Base-by-base conservation (phyloP, 1,140 invertebrate species). In the Ceratitis capitata region DNA sequence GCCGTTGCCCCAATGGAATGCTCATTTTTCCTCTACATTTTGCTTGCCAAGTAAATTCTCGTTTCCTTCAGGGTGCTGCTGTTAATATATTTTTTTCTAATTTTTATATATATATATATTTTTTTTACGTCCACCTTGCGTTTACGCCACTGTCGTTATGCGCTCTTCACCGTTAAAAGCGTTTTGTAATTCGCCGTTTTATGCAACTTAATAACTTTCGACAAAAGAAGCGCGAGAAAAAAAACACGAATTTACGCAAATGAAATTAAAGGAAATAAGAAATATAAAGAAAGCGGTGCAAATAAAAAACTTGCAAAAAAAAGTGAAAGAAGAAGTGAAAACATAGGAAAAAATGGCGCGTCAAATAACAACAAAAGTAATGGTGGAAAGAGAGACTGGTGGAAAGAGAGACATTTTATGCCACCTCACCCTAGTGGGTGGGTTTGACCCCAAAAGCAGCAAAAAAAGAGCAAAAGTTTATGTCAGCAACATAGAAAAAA, bases 131-230 rank as follows among this genome's bases (percentile, higher is more conserved):
- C 39, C 19, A 35, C 42, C 19, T 9, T 45, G 32, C 35, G 39
- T 19, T n/a, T 35, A 6, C n/a, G 14, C 69, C 35, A 7, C 23
- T 12, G 35, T 45, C 39, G 35, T 26, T 26, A 45, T 10, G 35
- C n/a, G 39, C 39, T 78, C 39, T 23, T 10, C 69, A 78, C 35
- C 35, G 10, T 45, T 78, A 47, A 45, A 78, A 78, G 42, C 42
- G 69, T 78, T 78, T 78, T 45, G 69, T 78, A 78, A 78, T 78
- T 78, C 69, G 29, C 69, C 39, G 39, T 14, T 78, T 78, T 78
- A 78, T 78, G 69, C 35, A 78, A 45, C 69, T 78, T 78, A 78
- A 78, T 78, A 78, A 78, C 69, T 78, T 78, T 78, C n/a, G 69
- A 78, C 69, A 78, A 78, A 74, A 78, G 51, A 23, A 26, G 69